Evolutionary conservation across 2,888 invertebrate genomes (phyloP), one percentile per base, ranked within the genome.

Genomic region (Coecobrya sp.): DNA sequence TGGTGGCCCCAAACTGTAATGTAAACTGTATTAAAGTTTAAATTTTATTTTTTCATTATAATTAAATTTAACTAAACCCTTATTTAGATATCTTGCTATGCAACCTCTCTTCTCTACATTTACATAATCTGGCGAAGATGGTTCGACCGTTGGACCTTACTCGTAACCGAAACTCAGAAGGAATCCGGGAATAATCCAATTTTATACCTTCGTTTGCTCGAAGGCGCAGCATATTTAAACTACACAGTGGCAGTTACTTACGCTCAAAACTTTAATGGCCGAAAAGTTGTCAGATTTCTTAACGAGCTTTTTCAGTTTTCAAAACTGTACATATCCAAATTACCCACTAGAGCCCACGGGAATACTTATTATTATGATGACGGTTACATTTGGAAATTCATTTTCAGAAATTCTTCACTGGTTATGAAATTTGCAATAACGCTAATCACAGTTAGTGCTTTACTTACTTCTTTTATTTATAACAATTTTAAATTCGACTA

Each of bases 1-100:
- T 70, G 70, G 27, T 52, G 42, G 81, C 55, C 36, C n/a, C 55
- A 82, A 36, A 36, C 36, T 36, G 36, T 36, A 36, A n/a, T n/a
- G n/a, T n/a, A n/a, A n/a, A n/a, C n/a, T n/a, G n/a, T n/a, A n/a
- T n/a, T n/a, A n/a, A n/a, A n/a, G n/a, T n/a, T n/a, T n/a, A n/a
- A n/a, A n/a, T n/a, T n/a, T n/a, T n/a, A n/a, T n/a, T n/a, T n/a
- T n/a, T n/a, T n/a, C n/a, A n/a, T n/a, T n/a, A 36, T 36, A 36
- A 36, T 36, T 36, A 36, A 36, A 36, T n/a, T n/a, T n/a, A n/a
- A n/a, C n/a, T n/a, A n/a, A n/a, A n/a, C 36, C 36, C 36, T 49
- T 30, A 13, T 68, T 42, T 16, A 73, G 73, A n/a, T 73, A 73
- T 19, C 11, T 4, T 73, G 73, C 19, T 42, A 73, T 42, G 4